Base-by-base conservation (phyloP, 2,797 vertebrate genomes). In the Tauraco hartlaubi region DNA sequence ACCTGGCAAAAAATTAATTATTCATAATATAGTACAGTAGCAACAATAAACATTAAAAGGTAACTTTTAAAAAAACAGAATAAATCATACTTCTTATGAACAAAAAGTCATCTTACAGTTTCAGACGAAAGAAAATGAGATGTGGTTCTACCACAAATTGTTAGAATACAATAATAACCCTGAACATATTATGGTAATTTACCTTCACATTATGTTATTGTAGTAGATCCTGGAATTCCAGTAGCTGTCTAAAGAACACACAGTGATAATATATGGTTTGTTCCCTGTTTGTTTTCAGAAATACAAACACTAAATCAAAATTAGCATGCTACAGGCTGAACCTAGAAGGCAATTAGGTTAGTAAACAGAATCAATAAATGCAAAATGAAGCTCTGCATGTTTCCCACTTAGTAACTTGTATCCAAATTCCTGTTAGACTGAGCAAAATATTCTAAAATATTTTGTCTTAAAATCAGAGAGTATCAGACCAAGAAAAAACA, bases 241-340 rank as follows among this genome's bases (percentile, higher is more conserved):
- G 79, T 94, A 96, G 84, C 83, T 95, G 87, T 85, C 96, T 91
- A 83, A 94, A 95, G 94, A 95, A 87, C 91, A 93, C 83, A 91
- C 54, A 80, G 95, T 35, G 94, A 95, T 97, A 98, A 98, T 96
- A 96, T 46, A 96, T 67, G 79, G 82, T 96, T 96, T 97, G 76
- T 79, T 96, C 90, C 58, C 85, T 94, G 83, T 94, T 97, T 97
- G 88, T 90, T 97, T 97, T 96, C 92, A 96, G 95, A 97, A 97
- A 97, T 90, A 97, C 94, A 97, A 97, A 97, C 88, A 94, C 91
- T 96, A 96, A 97, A 96, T 97, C 95, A 97, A 98, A 98, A 98
- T 97, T 96, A 98, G 94, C 68, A 93, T 90, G 52, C 76, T 97
- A 97, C 97, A 96, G 74, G 75, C 68, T 94, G 74, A 97, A 95